phyloP scores from a whole-genome alignment of 1,140 invertebrate genomes.

The Nebria ingens region DNA sequence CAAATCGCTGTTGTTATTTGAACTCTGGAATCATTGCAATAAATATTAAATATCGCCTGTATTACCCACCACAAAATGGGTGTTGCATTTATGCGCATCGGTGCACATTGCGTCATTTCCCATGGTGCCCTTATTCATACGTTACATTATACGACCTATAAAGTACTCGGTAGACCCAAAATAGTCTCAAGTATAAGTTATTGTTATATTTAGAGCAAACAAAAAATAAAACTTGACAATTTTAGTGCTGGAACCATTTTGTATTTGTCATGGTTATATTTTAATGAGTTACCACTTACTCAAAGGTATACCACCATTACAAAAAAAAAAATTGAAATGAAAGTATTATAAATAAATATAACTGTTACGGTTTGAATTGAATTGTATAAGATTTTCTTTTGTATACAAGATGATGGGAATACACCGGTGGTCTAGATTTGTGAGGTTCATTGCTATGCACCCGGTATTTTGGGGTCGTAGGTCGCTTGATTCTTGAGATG shows the following conservation, averaged over 20 bases:
- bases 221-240: constrained; percentile 1
- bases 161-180: no score
- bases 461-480: no score
- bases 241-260: no score
- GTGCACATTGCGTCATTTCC: background rate
- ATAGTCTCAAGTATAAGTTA: no score
- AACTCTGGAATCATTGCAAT: background rate
- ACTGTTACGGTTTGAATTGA: no score
- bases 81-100: background rate
- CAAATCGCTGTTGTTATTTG: background rate
- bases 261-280: no score
- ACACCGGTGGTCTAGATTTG: background rate
- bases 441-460: background rate
- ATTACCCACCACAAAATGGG: background rate
- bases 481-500: no score
- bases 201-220: background rate
- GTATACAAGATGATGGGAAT: background rate
- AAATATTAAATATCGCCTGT: background rate
- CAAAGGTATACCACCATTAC: no score
- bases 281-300: no score
- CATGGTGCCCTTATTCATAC: background rate
- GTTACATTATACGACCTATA: background rate
- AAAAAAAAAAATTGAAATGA: no score
- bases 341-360: no score
- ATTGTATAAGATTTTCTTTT: background rate